These are phyloP conservation scores for Caenorhabditis elegans DNA, from an alignment of 1,140 invertebrate species.

Conservation along the genomic window WBcel235 BX284602.5:13961001-13961500, in stretches of 20 bases:
- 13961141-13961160: no score
- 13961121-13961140: neutral
- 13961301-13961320: neutral
- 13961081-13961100: neutral
- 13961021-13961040: neutral
- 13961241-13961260: constrained; percentile 8
- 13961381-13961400: constrained; percentile 4
- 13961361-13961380: constrained; percentile 8
- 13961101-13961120: neutral
- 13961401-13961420: neutral
- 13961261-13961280: neutral
- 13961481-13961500: neutral
- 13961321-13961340: neutral
- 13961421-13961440: neutral
- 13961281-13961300: neutral
- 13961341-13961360: neutral
- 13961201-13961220: no score
- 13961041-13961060: neutral
- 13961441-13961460: neutral
- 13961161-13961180: no score
- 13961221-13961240: constrained; percentile 19
- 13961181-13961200: no score
- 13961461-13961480: neutral
- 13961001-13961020: neutral
- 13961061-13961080: neutral